These are phyloP conservation scores for Vultur gryphus DNA, from an alignment of 2,797 vertebrate species.

Conservation along the genomic window DNA sequence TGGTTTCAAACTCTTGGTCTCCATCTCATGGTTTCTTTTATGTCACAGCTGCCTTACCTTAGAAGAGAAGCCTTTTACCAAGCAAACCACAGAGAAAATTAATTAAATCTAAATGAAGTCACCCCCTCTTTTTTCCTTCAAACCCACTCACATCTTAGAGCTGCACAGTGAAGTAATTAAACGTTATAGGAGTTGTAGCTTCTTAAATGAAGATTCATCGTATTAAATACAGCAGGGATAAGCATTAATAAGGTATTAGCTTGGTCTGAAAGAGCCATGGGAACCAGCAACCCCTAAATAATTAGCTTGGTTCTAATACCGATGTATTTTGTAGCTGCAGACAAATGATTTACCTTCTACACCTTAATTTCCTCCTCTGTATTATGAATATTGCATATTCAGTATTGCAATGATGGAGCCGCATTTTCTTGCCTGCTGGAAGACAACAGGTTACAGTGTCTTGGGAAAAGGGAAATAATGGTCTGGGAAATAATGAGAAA, in stretches of 20 bases:
- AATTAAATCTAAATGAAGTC: neutral
- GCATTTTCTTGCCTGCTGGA: neutral
- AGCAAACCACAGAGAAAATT: neutral
- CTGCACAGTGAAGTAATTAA: neutral
- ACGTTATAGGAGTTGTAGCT: neutral
- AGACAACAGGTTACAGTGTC: neutral
- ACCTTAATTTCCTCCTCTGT: neutral
- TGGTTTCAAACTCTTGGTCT: neutral
- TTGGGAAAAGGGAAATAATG: neutral
- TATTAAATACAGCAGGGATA: conserved; percentile 10
- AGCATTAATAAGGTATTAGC: neutral
- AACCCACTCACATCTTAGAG: neutral
- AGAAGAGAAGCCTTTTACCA: neutral
- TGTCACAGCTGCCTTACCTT: neutral
- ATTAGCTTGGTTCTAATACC: neutral
- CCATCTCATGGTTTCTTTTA: neutral
- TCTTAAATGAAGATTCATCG: neutral
- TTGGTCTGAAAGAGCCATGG: neutral
- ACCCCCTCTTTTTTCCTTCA: neutral
- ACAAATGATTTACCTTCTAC: neutral
- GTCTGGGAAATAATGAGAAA: neutral
- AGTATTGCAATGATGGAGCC: neutral
- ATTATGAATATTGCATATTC: neutral
- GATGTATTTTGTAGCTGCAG: neutral
- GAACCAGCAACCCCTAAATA: neutral